These are phyloP conservation scores for Brachionus manjavacas DNA, from an alignment of 1,140 invertebrate species.

Conservation along the genomic window DNA sequence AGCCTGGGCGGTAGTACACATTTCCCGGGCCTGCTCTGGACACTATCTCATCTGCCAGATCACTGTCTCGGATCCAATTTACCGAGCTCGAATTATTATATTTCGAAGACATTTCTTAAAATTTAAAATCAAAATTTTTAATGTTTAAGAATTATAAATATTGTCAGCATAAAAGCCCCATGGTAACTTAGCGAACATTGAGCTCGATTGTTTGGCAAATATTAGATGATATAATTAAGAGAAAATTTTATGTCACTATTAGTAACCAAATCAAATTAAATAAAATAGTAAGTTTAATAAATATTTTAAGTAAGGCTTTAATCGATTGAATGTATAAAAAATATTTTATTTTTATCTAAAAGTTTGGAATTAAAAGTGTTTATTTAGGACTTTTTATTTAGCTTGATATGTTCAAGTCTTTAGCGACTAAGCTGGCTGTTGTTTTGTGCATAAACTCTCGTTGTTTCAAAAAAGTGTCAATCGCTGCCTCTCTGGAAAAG, in stretches of 20 bases:
- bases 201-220: conserved; percentile 16
- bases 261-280: background rate
- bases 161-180: conserved; percentile 3
- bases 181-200: conserved; percentile 13
- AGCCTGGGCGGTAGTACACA: conserved; percentile 11
- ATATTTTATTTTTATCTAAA: background rate
- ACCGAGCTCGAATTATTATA: background rate
- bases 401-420: background rate
- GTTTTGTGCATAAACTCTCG: conserved; percentile 29
- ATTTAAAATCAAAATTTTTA: background rate
- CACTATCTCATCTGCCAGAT: background rate
- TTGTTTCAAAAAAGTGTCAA: conserved; percentile 23
- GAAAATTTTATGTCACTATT: background rate
- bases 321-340: background rate
- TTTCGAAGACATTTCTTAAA: background rate
- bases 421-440: conserved; percentile 22
- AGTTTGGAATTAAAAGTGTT: background rate
- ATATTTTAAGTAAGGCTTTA: background rate
- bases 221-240: background rate
- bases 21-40: background rate
- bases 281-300: background rate
- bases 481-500: background rate
- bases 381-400: background rate
- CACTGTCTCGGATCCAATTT: background rate
- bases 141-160: conserved; percentile 11